phyloP scores from a whole-genome alignment of 1,140 invertebrate species.

The Procambarus virginalis region DNA sequence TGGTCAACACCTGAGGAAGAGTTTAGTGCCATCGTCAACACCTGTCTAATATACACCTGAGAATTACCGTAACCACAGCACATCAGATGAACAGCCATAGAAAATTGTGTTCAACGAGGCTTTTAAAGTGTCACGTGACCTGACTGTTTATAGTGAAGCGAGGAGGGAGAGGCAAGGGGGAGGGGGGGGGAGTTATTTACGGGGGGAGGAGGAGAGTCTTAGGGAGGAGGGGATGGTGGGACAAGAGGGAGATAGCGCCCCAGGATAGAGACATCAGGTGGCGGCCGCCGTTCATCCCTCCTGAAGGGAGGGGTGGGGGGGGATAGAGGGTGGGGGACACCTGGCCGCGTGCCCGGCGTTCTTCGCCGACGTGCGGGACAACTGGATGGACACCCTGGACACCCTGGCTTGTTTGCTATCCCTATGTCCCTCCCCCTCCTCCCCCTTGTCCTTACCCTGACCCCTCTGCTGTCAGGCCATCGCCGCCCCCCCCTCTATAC shows the following conservation, averaged over 20 bases:
- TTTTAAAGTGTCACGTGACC: too few species aligned
- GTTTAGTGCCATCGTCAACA: too few species aligned
- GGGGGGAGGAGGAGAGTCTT: too few species aligned
- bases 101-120: too few species aligned
- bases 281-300: conserved; percentile 33
- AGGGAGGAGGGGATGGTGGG: neutral
- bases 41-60: too few species aligned
- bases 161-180: neutral
- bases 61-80: too few species aligned
- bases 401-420: neutral
- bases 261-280: conserved; percentile 48
- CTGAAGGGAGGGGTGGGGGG: neutral
- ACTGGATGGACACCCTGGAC: conserved; percentile 39
- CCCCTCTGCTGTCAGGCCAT: neutral
- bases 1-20: too few species aligned
- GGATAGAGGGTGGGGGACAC: neutral
- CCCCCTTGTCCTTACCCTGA: neutral
- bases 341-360: conserved; percentile 35
- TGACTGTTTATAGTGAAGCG: neutral
- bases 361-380: conserved; percentile 50
- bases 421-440: neutral
- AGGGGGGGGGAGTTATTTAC: too few species aligned
- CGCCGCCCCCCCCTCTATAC: neutral
- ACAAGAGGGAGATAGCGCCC: neutral
- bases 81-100: too few species aligned